These are phyloP conservation scores for Neelides sp. DNA, from an alignment of 1,140 invertebrate genomes.

Conservation along the genomic window DNA sequence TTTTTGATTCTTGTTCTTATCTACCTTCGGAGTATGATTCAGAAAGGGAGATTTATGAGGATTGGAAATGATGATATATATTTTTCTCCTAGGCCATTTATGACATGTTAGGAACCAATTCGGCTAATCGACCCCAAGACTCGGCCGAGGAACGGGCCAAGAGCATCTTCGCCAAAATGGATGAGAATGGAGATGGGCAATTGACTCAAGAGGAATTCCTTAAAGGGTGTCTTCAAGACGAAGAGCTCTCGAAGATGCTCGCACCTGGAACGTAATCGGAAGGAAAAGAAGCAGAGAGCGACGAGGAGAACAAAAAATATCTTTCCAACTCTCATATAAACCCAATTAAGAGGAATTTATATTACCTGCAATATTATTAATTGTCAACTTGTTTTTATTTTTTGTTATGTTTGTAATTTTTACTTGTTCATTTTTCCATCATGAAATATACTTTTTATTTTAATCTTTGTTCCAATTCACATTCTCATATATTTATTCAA, in stretches of 20 bases:
- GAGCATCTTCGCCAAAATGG: constrained; percentile 99
- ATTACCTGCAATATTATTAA: no score
- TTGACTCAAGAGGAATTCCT: constrained; percentile 97
- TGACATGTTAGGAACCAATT: constrained; percentile 92
- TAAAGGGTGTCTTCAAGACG: constrained; percentile 95
- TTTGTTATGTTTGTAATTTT: no score
- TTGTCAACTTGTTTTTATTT: no score
- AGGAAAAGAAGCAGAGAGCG: constrained; percentile 1
- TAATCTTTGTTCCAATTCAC: no score
- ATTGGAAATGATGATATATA: not conserved
- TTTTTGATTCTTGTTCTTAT: not conserved
- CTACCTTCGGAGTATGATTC: not conserved
- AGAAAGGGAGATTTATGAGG: not conserved
- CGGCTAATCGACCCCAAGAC: constrained; percentile 78
- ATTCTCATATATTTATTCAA: no score
- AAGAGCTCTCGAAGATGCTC: constrained; percentile 89
- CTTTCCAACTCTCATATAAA: no score
- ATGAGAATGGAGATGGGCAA: constrained; percentile 88
- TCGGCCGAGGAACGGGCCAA: constrained; percentile 91
- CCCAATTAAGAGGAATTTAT: no score
- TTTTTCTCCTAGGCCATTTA: constrained; percentile 79
- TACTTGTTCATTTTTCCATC: no score
- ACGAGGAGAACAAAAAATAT: not conserved
- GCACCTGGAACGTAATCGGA: constrained; percentile 49
- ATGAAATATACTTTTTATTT: no score